phyloP scores from a whole-genome alignment of 2,113 vertebrate genomes.

The Alethe castanea region DNA sequence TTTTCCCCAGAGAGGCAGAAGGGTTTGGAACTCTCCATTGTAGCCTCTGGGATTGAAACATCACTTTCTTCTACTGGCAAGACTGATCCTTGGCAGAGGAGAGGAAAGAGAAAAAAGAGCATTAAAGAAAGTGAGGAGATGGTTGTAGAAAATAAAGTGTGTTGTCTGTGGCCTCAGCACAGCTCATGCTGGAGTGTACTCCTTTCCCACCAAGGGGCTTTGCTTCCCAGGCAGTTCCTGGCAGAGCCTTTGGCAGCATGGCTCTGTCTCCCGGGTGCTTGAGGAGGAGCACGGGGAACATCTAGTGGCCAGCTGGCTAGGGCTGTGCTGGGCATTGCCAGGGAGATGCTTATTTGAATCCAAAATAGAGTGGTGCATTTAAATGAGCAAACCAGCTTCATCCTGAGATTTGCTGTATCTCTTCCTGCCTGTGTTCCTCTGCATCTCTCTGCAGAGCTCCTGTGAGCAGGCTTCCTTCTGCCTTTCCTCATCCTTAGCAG shows the following conservation, averaged over 20 bases:
- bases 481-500: not conserved
- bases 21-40: not conserved
- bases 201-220: not conserved
- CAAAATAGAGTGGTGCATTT: not conserved
- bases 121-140: not conserved
- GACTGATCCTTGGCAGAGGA: not conserved
- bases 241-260: not conserved
- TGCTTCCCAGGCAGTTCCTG: not conserved
- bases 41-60: not conserved
- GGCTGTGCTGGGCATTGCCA: not conserved
- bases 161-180: not conserved
- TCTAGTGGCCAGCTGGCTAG: constrained; percentile 57
- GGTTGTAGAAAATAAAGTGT: not conserved
- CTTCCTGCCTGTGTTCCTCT: not conserved
- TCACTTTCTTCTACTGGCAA: not conserved
- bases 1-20: not conserved
- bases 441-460: not conserved
- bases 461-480: not conserved
- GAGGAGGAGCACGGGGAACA: constrained; percentile 48
- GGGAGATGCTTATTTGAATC: not conserved
- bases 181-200: not conserved
- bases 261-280: not conserved
- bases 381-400: not conserved
- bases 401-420: not conserved
- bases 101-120: not conserved